These are phyloP conservation scores for Oceanodroma tethys DNA, from an alignment of 2,113 vertebrate genomes.

Conservation along the genomic window DNA sequence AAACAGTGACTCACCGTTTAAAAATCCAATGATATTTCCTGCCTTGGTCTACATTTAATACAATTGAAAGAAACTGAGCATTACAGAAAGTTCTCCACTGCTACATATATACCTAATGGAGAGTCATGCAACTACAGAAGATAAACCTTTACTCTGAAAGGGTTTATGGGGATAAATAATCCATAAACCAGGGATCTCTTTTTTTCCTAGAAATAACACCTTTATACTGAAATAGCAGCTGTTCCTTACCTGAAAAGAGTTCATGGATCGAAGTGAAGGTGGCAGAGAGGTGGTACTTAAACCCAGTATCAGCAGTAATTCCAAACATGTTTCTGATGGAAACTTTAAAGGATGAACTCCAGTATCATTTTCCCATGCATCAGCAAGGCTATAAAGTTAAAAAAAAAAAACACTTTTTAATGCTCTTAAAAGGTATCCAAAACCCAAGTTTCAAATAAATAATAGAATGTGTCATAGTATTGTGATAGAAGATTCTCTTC, in stretches of 20 bases:
- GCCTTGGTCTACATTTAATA: neutral
- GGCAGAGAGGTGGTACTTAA: slow-evolving; percentile 81
- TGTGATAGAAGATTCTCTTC: neutral
- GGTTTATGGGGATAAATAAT: neutral
- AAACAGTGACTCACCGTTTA: neutral
- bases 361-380: slow-evolving; percentile 85
- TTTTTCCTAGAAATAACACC: neutral
- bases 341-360: slow-evolving; percentile 85
- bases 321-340: slow-evolving; percentile 85
- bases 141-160: neutral
- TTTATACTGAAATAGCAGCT: neutral
- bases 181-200: neutral
- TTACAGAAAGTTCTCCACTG: neutral
- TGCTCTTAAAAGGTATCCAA: neutral
- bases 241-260: slow-evolving; percentile 86
- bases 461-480: neutral
- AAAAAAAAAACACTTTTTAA: neutral
- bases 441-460: neutral
- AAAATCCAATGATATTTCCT: neutral
- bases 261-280: slow-evolving; percentile 83
- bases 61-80: neutral
- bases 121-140: neutral
- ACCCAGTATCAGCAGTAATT: slow-evolving; percentile 81
- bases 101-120: neutral
- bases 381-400: slow-evolving; percentile 72